Evolutionary conservation across 2,113 vertebrate species (phyloP), one percentile per base, ranked within the genome.

Genomic region (Seriola rivoliana): DNA sequence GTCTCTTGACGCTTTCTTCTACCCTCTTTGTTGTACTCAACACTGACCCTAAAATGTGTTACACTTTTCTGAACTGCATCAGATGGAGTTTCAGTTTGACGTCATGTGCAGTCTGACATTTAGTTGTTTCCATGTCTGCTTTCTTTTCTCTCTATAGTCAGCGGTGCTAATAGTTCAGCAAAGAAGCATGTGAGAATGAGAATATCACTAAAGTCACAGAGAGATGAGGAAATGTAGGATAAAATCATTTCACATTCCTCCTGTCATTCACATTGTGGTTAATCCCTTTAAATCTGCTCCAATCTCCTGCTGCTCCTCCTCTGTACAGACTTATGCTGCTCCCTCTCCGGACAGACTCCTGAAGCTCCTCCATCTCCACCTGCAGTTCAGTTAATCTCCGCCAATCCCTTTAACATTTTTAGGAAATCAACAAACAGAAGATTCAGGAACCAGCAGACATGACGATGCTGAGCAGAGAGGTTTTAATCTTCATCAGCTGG

Each of bases 221-320:
- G 42, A 34, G 50, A 57, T 5, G 3, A 67, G 68, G 67, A 74
- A 66, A 78, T 8, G 12, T 25, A 4, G 34, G 52, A 69, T 71
- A 12, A 55, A 76, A 9, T n/a, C 42, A 36, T 66, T 76, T 40
- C 5, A 59, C 72, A 19, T 71, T 17, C 58, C 59, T 71, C 34
- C 17, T 17, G 8, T 76, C 63, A 58, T 75, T 88, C 44, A 68
- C 19, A 29, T 57, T 32, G 11, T 8, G 17, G 38, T 25, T 69
- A 78, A 87, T 80, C 71, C 73, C 1, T 71, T 58, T 38, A 50
- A 69, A 74, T 70, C 25, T n/a, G 40, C 25, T 32, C 63, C 21
- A 2, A 8, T 44, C 76, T 74, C 80, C 71, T 14, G 63, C 81
- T 81, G 44, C 69, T 58, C 58, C 69, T 58, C 58, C 68, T 64